phyloP scores from a whole-genome alignment of 2,888 invertebrate species.

The Buathra laborator region DNA sequence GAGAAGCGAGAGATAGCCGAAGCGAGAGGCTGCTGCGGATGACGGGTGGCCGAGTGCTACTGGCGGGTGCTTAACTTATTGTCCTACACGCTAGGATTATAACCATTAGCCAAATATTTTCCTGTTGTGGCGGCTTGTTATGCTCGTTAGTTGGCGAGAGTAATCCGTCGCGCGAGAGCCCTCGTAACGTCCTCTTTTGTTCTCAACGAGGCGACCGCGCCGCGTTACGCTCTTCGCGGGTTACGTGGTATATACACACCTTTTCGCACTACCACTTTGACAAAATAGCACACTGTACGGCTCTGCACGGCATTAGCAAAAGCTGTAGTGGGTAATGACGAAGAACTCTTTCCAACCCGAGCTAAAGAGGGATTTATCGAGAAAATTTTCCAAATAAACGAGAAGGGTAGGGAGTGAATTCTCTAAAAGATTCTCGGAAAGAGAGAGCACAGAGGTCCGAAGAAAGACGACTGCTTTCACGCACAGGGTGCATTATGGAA shows the following conservation, averaged over 20 bases:
- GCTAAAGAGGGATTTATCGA: slow-evolving; percentile 53
- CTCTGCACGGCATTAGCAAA: slow-evolving; percentile 15
- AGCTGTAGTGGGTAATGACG: slow-evolving; percentile 8
- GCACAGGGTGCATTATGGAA: slow-evolving; percentile 22
- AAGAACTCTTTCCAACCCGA: slow-evolving; percentile 51
- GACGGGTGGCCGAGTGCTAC: slow-evolving; percentile 80
- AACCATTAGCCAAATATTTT: slow-evolving; percentile 81
- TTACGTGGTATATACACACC: slow-evolving; percentile 18
- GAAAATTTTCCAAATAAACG: slow-evolving; percentile 50
- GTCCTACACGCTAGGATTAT: slow-evolving; percentile 80
- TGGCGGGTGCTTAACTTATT: slow-evolving; percentile 82
- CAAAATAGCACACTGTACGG: slow-evolving; percentile 41
- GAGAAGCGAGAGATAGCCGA: slow-evolving; percentile 49
- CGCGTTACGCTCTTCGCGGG: slow-evolving; percentile 50
- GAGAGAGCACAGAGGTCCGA: background rate
- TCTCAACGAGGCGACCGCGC: slow-evolving; percentile 63
- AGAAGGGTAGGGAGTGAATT: background rate
- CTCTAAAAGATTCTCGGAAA: slow-evolving; percentile 1
- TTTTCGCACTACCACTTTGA: slow-evolving; percentile 10
- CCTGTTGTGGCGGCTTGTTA: slow-evolving; percentile 78
- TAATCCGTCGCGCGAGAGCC: slow-evolving; percentile 75
- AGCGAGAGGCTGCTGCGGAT: slow-evolving; percentile 72
- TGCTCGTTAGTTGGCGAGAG: slow-evolving; percentile 79
- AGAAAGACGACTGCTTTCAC: slow-evolving; percentile 17
- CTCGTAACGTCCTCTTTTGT: slow-evolving; percentile 75